Conservation (phyloP, 2,888 invertebrate genomes). For the Caenorhabditis sp. region DNA sequence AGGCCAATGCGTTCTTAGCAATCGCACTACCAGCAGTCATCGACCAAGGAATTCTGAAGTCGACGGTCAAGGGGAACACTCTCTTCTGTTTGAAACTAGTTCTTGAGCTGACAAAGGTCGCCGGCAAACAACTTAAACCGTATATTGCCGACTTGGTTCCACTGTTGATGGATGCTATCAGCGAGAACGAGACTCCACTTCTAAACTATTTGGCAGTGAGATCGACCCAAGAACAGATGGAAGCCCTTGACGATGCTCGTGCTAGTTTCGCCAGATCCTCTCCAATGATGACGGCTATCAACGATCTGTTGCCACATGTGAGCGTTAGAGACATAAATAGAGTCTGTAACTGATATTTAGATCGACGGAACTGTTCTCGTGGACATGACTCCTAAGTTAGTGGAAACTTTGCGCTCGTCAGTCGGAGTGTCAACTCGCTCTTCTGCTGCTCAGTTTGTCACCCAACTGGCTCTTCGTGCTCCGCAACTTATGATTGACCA, state of each 20-base stretch:
- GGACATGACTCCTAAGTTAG: constrained; percentile 58
- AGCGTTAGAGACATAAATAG: not conserved
- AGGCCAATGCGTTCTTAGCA: constrained; percentile 63
- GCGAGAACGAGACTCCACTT: constrained; percentile 89
- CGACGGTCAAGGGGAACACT: constrained; percentile 67
- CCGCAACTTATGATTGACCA: constrained; percentile 69
- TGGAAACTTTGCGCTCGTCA: constrained; percentile 68
- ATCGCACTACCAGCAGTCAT: constrained; percentile 70
- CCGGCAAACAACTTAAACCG: constrained; percentile 89
- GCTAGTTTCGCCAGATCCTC: constrained; percentile 91
- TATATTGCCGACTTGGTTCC: constrained; percentile 91
- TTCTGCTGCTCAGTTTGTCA: constrained; percentile 70
- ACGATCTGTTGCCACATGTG: constrained; percentile 69
- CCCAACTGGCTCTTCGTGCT: constrained; percentile 69
- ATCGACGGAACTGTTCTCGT: constrained; percentile 60
- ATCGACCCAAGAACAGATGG: constrained; percentile 88
- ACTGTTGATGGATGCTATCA: constrained; percentile 89
- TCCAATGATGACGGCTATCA: constrained; percentile 86
- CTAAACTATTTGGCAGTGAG: constrained; percentile 90
- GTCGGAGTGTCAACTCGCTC: constrained; percentile 71
- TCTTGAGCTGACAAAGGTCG: constrained; percentile 91
- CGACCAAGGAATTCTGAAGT: constrained; percentile 70
- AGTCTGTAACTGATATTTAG: constrained; percentile 25
- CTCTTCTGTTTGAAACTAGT: constrained; percentile 88
- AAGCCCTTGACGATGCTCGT: constrained; percentile 89